These are phyloP conservation scores for Iguana delicatissima DNA, from an alignment of 2,797 vertebrate genomes.

Conservation along the genomic window DNA sequence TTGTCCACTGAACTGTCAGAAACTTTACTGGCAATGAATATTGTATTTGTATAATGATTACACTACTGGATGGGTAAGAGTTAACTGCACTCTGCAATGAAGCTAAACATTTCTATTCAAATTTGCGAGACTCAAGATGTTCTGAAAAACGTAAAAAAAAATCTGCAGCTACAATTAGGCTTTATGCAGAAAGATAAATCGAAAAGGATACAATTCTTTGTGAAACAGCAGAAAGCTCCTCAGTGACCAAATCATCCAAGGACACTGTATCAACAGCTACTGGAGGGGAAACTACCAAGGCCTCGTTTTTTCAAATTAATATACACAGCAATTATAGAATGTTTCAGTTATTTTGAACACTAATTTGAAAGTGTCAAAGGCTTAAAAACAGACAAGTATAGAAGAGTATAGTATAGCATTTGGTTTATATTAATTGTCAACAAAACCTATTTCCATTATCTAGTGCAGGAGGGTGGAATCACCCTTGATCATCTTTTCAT, in stretches of 20 bases:
- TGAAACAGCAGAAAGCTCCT: not conserved
- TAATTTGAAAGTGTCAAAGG: not conserved
- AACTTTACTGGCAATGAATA: not conserved
- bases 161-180: conserved; percentile 34
- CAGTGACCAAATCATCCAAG: not conserved
- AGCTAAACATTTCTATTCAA: no score
- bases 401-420: not conserved
- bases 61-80: no score
- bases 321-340: not conserved
- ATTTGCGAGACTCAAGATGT: not conserved
- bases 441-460: not conserved
- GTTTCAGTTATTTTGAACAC: not conserved
- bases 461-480: not conserved
- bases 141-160: fast-evolving
- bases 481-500: not conserved
- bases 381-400: not conserved
- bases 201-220: not conserved
- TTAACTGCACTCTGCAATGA: no score
- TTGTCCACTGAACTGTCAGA: not conserved
- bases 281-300: not conserved
- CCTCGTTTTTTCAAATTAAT: not conserved
- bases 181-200: not conserved
- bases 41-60: not conserved
- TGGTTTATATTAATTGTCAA: not conserved
- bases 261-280: not conserved